Conservation (phyloP, 2,888 invertebrate genomes). For the Mythimna vitellina region DNA sequence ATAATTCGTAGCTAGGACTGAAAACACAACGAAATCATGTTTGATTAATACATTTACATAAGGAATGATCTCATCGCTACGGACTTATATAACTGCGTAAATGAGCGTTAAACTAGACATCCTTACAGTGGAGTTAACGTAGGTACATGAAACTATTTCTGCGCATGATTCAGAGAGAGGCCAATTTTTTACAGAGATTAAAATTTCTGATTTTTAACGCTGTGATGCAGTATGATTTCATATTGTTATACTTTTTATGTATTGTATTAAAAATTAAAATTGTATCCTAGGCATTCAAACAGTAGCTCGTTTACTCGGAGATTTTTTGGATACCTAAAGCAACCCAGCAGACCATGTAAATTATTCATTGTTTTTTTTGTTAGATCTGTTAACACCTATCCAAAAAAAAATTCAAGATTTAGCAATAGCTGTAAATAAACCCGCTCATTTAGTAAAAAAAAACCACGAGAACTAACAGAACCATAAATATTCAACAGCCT, state of each 20-base stretch:
- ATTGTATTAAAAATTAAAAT: background rate
- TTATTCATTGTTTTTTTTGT: constrained; percentile 28
- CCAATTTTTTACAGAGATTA: constrained; percentile 53
- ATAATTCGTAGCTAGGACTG: constrained; percentile 30
- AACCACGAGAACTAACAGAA: constrained; percentile 19
- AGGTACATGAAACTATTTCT: constrained; percentile 49
- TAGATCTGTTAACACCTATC: constrained; percentile 30
- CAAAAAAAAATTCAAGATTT: background rate
- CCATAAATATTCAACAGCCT: constrained; percentile 40
- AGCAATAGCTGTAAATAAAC: constrained; percentile 10
- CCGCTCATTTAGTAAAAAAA: background rate
- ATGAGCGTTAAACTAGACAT: constrained; percentile 80
- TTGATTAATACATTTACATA: constrained; percentile 70
- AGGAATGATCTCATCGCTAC: constrained; percentile 76
- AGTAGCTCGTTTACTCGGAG: constrained; percentile 5
- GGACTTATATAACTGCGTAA: constrained; percentile 74
- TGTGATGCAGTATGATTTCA: constrained; percentile 26
- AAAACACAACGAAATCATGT: constrained; percentile 60
- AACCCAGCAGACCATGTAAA: constrained; percentile 37
- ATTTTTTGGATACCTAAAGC: constrained; percentile 17
- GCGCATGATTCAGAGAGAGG: constrained; percentile 53
- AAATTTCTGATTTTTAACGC: constrained; percentile 53
- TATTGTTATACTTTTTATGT: constrained; percentile 5
- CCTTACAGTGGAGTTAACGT: constrained; percentile 66
- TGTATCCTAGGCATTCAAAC: background rate